phyloP scores from a whole-genome alignment of 2,113 vertebrate genomes.

The Carettochelys insculpta region DNA sequence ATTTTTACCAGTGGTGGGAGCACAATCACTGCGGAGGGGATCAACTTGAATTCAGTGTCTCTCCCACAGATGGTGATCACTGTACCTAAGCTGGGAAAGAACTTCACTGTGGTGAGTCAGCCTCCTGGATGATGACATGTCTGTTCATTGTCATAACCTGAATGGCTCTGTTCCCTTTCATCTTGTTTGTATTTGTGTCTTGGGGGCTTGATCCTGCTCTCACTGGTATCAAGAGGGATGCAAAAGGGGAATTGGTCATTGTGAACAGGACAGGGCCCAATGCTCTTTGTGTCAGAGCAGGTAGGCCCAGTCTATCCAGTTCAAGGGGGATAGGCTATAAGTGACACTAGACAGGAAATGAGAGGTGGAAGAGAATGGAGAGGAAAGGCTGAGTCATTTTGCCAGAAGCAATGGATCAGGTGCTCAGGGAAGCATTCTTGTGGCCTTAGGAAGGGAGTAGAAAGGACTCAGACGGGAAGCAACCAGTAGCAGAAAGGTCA shows the following conservation, averaged over 20 bases:
- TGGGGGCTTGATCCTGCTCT: background rate
- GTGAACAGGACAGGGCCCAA: background rate
- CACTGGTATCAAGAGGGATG: background rate
- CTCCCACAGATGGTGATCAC: slow-evolving; percentile 92
- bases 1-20: slow-evolving; percentile 88
- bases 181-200: slow-evolving; percentile 23
- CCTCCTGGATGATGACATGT: slow-evolving; percentile 38
- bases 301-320: background rate
- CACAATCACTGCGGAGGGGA: slow-evolving; percentile 91
- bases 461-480: background rate
- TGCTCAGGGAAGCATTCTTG: background rate
- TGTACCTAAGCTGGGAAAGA: slow-evolving; percentile 80
- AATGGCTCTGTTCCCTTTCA: slow-evolving; percentile 4
- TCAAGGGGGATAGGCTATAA: background rate
- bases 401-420: background rate
- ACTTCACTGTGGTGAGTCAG: slow-evolving; percentile 94
- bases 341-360: background rate
- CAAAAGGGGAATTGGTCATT: background rate
- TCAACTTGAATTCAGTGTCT: slow-evolving; percentile 90
- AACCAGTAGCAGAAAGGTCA: background rate
- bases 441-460: background rate
- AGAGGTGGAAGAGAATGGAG: background rate
- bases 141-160: background rate
- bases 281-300: background rate
- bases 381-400: background rate